Evolutionary conservation across 1,140 invertebrate genomes (phyloP).

Genomic region (Littorina saxatilis): DNA sequence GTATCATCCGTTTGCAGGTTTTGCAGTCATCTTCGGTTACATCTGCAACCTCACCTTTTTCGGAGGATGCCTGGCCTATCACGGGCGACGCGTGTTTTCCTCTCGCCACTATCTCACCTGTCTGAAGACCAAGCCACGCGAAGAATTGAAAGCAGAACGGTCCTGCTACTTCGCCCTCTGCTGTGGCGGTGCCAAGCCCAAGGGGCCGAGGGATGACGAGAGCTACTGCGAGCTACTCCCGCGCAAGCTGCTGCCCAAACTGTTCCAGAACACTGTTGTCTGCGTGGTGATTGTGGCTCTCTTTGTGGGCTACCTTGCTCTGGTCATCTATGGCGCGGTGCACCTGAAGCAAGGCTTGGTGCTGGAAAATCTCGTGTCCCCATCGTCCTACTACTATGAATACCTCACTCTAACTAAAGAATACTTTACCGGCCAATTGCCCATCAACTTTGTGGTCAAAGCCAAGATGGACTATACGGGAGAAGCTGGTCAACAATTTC

Average conservation of each 20-base stretch:
- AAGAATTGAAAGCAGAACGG: constrained; percentile 32
- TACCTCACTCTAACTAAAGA: constrained; percentile 37
- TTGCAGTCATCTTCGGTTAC: constrained; percentile 94
- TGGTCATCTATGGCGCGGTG: constrained; percentile 92
- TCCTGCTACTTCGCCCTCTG: background rate
- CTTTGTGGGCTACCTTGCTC: constrained; percentile 88
- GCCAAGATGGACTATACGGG: constrained; percentile 31
- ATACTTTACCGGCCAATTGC: constrained; percentile 36
- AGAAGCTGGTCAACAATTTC: constrained; percentile 22
- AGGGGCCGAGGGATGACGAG: constrained; percentile 8
- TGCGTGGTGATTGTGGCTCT: constrained; percentile 83
- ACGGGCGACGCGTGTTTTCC: constrained; percentile 88
- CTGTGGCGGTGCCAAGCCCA: constrained; percentile 33
- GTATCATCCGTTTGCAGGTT: constrained; percentile 78
- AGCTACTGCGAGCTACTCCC: constrained; percentile 42
- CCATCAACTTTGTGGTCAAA: constrained; percentile 40
- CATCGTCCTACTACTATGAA: constrained; percentile 66
- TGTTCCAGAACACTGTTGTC: constrained; percentile 77
- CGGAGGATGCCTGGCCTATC: constrained; percentile 91
- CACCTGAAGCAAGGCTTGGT: constrained; percentile 90
- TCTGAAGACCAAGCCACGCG: constrained; percentile 5
- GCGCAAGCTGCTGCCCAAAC: constrained; percentile 32
- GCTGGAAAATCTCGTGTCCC: constrained; percentile 73
- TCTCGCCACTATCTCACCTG: constrained; percentile 29
- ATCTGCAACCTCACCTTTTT: constrained; percentile 97